Conservation (phyloP, 2,797 vertebrate genomes). For the Gambelia wislizenii region DNA sequence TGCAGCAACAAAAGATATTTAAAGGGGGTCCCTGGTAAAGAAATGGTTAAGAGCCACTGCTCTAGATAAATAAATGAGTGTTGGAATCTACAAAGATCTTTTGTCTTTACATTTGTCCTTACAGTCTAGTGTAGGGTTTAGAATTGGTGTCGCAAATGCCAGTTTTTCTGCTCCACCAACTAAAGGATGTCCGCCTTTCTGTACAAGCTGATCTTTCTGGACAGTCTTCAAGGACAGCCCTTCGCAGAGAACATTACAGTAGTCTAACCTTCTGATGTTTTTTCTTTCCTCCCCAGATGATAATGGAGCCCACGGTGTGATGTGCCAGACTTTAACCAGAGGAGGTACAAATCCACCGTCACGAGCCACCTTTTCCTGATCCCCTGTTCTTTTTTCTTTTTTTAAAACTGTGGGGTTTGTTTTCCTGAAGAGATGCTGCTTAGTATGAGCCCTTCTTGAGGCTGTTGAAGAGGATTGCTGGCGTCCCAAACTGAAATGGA, state of each 20-base stretch:
- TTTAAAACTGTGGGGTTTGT: background rate
- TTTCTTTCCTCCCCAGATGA: conserved; percentile 15
- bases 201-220: background rate
- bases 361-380: background rate
- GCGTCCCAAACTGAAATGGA: background rate
- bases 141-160: too few relatives aligned
- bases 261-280: background rate
- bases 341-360: background rate
- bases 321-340: background rate
- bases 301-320: background rate
- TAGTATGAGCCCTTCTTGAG: background rate
- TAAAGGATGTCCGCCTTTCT: background rate
- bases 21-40: too few relatives aligned
- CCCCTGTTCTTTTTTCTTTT: background rate
- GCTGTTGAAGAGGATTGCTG: background rate
- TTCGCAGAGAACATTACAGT: background rate
- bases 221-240: background rate
- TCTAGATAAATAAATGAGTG: too few relatives aligned
- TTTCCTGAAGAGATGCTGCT: background rate
- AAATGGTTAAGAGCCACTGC: too few relatives aligned
- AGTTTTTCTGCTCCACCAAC: background rate
- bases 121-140: too few relatives aligned
- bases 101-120: too few relatives aligned
- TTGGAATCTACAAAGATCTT: too few relatives aligned
- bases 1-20: too few relatives aligned